Percentiles rank a stretch among this genome's conserved stretches.
Conservation (phyloP, 2,888 invertebrate species). For the Chrysodeixis includens region DNA sequence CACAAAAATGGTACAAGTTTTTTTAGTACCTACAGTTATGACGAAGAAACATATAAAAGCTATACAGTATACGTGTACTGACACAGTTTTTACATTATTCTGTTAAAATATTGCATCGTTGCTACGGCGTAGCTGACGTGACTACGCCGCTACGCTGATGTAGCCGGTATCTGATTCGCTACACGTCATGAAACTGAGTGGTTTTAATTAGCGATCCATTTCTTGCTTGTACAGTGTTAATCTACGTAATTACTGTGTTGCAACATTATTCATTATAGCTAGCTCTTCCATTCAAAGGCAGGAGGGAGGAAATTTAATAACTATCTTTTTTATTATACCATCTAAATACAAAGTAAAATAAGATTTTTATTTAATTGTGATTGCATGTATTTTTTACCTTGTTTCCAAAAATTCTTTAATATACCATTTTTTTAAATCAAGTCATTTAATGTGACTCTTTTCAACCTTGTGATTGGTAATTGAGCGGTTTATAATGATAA, state of each 20-base stretch:
- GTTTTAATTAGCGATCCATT: slow-evolving; percentile 4
- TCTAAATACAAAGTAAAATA: too few species aligned
- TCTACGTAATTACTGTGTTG: slow-evolving; percentile 4
- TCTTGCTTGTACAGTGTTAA: slow-evolving; percentile 1
- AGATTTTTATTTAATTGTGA: too few species aligned
- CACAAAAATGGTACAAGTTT: slow-evolving; percentile 13
- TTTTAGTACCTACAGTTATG: neutral
- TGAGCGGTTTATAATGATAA: neutral
- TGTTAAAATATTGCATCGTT: neutral
- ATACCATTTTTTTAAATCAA: too few species aligned
- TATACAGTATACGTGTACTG: neutral
- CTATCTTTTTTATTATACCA: too few species aligned
- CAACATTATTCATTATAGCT: neutral
- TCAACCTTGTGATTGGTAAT: neutral
- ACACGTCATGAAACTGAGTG: slow-evolving; percentile 14
- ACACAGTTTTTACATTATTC: slow-evolving; percentile 6
- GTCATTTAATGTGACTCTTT: too few species aligned
- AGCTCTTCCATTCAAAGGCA: neutral
- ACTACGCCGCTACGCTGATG: slow-evolving; percentile 5
- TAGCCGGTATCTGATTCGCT: slow-evolving; percentile 12
- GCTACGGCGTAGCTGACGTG: slow-evolving; percentile 2
- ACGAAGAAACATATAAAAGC: neutral
- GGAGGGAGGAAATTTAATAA: neutral
- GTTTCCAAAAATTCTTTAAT: too few species aligned
- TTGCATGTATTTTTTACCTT: too few species aligned